Conservation (phyloP, 2,113 vertebrate species). For the Misgurnus mizolepis region DNA sequence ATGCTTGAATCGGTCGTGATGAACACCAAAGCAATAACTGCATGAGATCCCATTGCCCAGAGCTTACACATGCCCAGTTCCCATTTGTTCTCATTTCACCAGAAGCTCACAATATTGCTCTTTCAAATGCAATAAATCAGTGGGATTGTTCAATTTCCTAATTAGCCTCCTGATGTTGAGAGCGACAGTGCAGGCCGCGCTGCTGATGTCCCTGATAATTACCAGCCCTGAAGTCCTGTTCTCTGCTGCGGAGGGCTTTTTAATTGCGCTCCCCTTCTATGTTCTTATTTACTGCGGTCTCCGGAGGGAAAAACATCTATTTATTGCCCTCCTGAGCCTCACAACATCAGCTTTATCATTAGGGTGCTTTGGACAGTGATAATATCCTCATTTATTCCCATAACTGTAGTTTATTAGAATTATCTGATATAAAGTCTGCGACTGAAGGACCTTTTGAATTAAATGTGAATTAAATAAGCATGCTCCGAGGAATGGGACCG, state of each 20-base stretch:
- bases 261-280: slow-evolving; percentile 55
- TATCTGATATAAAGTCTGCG: slow-evolving; percentile 42
- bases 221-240: slow-evolving; percentile 57
- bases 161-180: slow-evolving; percentile 57
- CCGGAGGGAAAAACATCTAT: slow-evolving; percentile 45
- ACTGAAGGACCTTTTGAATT: slow-evolving; percentile 43
- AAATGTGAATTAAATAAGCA: slow-evolving; percentile 48
- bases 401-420: slow-evolving; percentile 56
- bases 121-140: slow-evolving; percentile 54
- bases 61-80: slow-evolving; percentile 21
- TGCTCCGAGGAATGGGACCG: background rate
- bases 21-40: slow-evolving; percentile 39
- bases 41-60: slow-evolving; percentile 33
- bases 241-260: slow-evolving; percentile 43
- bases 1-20: background rate
- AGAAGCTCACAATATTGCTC: slow-evolving; percentile 47
- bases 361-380: slow-evolving; percentile 44
- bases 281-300: slow-evolving; percentile 54
- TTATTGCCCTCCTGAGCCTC: slow-evolving; percentile 44
- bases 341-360: slow-evolving; percentile 40
- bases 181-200: slow-evolving; percentile 30
- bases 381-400: slow-evolving; percentile 57
- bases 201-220: slow-evolving; percentile 56
- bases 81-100: slow-evolving; percentile 39
- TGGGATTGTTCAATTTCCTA: slow-evolving; percentile 54